phyloP scores from a whole-genome alignment of 2,888 invertebrate genomes.

The Andrena marginata region DNA sequence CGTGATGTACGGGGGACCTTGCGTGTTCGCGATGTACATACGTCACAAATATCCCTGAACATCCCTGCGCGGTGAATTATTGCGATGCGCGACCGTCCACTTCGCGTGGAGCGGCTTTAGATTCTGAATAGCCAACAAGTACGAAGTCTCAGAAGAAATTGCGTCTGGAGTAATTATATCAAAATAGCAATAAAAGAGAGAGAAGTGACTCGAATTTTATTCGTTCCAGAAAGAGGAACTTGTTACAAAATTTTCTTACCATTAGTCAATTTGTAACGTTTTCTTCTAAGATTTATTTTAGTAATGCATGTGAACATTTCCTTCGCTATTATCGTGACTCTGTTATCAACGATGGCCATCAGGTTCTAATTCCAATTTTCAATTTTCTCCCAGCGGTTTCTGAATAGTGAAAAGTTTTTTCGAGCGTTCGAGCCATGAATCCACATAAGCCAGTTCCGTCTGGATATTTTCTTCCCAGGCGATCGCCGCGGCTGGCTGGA shows the following conservation, averaged over 20 bases:
- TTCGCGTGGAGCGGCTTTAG: neutral
- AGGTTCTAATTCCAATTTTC: neutral
- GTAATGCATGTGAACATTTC: too few species aligned
- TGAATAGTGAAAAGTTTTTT: neutral
- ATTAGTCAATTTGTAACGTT: too few species aligned
- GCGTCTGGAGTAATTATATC: neutral
- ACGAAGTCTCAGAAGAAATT: too few species aligned
- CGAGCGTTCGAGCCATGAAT: neutral
- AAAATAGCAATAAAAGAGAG: too few species aligned
- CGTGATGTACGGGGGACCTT: slow-evolving; percentile 6
- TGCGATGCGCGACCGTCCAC: neutral
- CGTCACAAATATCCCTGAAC: slow-evolving; percentile 31
- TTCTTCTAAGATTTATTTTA: too few species aligned
- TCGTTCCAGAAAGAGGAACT: too few species aligned
- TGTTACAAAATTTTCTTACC: too few species aligned
- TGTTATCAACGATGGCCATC: too few species aligned
- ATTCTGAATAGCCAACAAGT: neutral
- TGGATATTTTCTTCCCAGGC: slow-evolving; percentile 59
- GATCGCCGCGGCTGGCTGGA: slow-evolving; percentile 32
- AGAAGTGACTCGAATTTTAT: too few species aligned
- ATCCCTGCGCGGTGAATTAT: slow-evolving; percentile 18
- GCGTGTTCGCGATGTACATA: slow-evolving; percentile 29
- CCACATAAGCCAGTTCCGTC: neutral
- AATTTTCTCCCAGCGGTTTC: neutral
- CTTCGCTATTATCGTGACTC: too few species aligned